phyloP scores from a whole-genome alignment of 2,797 vertebrate genomes.

The Microctenopoma lineatum region DNA sequence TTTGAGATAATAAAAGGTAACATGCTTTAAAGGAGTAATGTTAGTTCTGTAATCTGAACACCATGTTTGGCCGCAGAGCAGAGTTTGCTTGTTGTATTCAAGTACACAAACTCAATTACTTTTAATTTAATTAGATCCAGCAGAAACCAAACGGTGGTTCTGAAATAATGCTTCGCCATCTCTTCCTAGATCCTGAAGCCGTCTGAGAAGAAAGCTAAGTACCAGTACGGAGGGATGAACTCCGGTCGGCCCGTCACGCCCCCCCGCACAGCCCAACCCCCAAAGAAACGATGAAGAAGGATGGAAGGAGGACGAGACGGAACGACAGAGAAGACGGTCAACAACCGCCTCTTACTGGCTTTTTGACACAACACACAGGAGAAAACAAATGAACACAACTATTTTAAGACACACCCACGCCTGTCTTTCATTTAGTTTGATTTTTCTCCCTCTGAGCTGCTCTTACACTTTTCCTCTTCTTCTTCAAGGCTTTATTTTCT shows the following conservation, averaged over 20 bases:
- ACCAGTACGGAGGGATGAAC: slow-evolving; percentile 88
- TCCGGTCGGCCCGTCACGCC: slow-evolving; percentile 85
- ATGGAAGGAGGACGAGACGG: slow-evolving; percentile 31
- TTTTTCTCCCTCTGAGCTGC: slow-evolving; percentile 53
- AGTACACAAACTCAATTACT: too few species aligned
- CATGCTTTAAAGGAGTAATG: too few species aligned
- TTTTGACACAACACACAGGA: slow-evolving; percentile 46
- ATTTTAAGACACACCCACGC: slow-evolving; percentile 52
- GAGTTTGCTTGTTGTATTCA: too few species aligned
- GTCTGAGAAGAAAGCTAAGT: slow-evolving; percentile 89
- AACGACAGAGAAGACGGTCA: slow-evolving; percentile 11
- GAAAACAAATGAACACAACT: slow-evolving; percentile 29
- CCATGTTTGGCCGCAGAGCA: too few species aligned
- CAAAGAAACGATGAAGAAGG: slow-evolving; percentile 85
- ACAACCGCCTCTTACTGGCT: slow-evolving; percentile 25
- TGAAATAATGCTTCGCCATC: not conserved
- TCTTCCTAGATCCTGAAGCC: slow-evolving; percentile 85
- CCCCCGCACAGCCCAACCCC: slow-evolving; percentile 85
- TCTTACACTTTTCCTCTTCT: slow-evolving; percentile 48
- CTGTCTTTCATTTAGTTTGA: slow-evolving; percentile 30
- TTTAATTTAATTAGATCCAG: too few species aligned
- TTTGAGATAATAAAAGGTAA: too few species aligned
- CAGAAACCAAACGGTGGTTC: too few species aligned
- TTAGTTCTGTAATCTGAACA: too few species aligned
- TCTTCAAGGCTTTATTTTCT: slow-evolving; percentile 34